Conservation (phyloP, 2,888 invertebrate species). For the Tetranychus truncatus region DNA sequence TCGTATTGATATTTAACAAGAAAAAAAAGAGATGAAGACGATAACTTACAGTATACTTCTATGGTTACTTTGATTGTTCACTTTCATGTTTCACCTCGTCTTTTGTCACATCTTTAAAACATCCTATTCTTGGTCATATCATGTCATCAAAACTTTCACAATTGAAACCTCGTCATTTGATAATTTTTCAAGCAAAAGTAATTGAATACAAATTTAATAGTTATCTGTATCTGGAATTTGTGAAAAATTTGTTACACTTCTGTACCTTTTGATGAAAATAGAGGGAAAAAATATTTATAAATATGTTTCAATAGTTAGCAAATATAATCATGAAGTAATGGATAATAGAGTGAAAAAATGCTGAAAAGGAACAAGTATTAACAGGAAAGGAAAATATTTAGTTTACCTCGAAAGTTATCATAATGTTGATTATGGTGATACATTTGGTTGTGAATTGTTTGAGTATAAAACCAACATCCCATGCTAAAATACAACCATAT, state of each 20-base stretch:
- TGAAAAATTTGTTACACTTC: conserved; percentile 32
- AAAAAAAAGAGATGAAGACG: no score
- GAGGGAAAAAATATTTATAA: no score
- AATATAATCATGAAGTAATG: conserved; percentile 22
- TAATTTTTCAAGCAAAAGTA: background rate
- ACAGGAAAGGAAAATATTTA: conserved; percentile 44
- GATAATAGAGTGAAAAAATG: conserved; percentile 91
- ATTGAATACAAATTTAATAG: background rate
- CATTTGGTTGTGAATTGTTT: background rate
- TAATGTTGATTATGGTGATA: background rate
- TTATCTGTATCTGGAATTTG: conserved; percentile 41
- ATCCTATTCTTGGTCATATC: no score
- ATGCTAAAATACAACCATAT: background rate
- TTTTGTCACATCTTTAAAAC: no score
- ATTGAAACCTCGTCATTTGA: background rate
- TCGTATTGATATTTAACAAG: no score
- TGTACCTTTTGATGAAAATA: background rate
- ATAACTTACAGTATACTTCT: no score
- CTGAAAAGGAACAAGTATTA: conserved; percentile 86
- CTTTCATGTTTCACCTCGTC: no score
- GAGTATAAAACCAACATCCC: background rate
- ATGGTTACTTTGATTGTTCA: no score
- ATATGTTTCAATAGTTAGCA: no score
- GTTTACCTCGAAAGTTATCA: no score
- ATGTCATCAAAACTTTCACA: no score